phyloP scores from a whole-genome alignment of 2,888 invertebrate species.

The Euzetes globulus region DNA sequence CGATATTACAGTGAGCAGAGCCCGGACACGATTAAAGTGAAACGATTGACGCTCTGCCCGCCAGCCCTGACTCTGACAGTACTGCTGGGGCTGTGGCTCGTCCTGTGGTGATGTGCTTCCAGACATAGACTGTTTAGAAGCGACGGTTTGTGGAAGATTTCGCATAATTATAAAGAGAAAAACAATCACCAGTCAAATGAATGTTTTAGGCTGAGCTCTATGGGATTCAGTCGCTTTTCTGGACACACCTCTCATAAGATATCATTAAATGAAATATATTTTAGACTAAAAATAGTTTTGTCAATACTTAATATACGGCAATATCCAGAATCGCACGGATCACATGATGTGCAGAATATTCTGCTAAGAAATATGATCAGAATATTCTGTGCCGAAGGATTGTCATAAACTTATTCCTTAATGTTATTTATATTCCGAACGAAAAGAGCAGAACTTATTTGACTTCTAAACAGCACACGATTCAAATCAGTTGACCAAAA shows the following conservation, averaged over 20 bases:
- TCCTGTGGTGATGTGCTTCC: neutral
- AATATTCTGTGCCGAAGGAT: neutral
- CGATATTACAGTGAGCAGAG: conserved; percentile 24
- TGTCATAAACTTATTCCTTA: neutral
- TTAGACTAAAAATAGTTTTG: no score
- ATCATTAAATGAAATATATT: no score
- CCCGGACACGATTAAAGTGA: conserved; percentile 17
- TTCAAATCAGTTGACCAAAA: no score
- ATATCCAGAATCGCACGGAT: no score
- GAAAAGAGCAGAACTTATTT: no score
- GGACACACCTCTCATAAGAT: no score
- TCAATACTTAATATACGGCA: no score
- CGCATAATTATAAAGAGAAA: neutral
- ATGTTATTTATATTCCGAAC: no score
- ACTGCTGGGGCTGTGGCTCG: neutral
- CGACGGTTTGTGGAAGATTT: conserved; percentile 17
- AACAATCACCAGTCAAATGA: neutral
- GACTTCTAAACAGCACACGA: no score
- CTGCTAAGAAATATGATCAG: no score
- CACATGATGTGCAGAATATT: no score
- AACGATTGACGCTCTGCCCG: neutral
- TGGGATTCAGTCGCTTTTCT: neutral
- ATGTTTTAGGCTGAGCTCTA: neutral
- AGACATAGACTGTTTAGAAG: neutral
- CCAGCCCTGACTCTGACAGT: neutral